phyloP scores from a whole-genome alignment of 2,888 invertebrate genomes.

The Drosophila parthenogenetica region DNA sequence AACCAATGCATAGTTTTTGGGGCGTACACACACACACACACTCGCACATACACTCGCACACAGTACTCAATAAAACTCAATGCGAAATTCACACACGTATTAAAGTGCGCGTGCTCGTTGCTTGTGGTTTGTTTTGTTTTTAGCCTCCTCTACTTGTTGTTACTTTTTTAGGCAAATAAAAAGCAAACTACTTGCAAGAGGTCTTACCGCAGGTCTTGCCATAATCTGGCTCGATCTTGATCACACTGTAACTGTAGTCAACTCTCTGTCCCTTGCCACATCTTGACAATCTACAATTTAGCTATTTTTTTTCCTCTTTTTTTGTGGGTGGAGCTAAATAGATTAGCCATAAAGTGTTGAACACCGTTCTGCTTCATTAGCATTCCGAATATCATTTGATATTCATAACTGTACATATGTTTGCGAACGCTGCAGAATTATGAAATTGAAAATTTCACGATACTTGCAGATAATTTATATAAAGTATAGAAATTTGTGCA shows the following conservation, averaged over 20 bases:
- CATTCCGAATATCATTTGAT: neutral
- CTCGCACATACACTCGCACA: slow-evolving; percentile 11
- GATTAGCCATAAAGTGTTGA: neutral
- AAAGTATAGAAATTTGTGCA: too few species aligned
- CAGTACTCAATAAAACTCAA: slow-evolving; percentile 58
- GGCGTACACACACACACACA: slow-evolving; percentile 39
- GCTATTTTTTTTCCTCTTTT: slow-evolving; percentile 1
- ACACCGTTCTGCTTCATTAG: neutral
- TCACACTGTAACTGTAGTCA: slow-evolving; percentile 31
- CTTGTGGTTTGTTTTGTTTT: slow-evolving; percentile 24
- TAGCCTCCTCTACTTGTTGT: slow-evolving; percentile 8
- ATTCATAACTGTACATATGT: neutral
- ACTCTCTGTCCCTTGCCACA: slow-evolving; percentile 17
- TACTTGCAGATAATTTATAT: neutral
- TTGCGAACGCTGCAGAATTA: neutral
- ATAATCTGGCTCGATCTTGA: slow-evolving; percentile 51
- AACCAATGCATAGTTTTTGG: slow-evolving; percentile 66
- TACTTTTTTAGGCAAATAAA: slow-evolving; percentile 36
- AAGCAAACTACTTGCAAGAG: slow-evolving; percentile 41
- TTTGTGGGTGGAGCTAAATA: slow-evolving; percentile 5
- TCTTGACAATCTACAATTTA: neutral
- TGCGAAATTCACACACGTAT: slow-evolving; percentile 66
- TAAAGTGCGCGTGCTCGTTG: slow-evolving; percentile 64
- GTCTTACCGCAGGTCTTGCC: slow-evolving; percentile 42
- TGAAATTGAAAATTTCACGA: neutral